phyloP scores from a whole-genome alignment of 2,113 vertebrate genomes.

The Nibea albiflora region DNA sequence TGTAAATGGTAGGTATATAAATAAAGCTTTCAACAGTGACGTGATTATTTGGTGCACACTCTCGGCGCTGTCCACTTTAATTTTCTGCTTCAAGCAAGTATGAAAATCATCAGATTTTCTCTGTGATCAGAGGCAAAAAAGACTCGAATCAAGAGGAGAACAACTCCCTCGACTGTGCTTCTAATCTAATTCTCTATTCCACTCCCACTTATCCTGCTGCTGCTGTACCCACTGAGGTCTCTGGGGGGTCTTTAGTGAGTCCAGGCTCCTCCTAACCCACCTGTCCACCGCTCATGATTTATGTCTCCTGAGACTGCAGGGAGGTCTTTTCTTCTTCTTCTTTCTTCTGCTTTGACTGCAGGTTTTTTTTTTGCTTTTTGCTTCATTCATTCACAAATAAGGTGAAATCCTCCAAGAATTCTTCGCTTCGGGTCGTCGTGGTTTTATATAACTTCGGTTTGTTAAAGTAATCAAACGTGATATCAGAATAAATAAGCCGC shows the following conservation, averaged over 20 bases:
- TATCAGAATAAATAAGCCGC: constrained; percentile 8
- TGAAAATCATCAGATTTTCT: not conserved
- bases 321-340: not conserved
- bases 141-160: not conserved
- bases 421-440: not conserved
- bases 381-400: not conserved
- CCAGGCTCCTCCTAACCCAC: constrained; percentile 67
- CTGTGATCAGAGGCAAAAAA: not conserved
- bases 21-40: not conserved
- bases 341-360: not conserved
- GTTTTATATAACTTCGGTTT: constrained; percentile 15
- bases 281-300: constrained; percentile 70
- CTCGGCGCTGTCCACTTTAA: not conserved
- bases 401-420: not conserved
- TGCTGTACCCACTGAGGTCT: constrained; percentile 46
- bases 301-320: constrained; percentile 52
- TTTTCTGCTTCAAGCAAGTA: not conserved
- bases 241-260: constrained; percentile 68
- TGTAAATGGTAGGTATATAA: not conserved
- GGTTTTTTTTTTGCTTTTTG: not conserved
- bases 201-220: constrained; percentile 65
- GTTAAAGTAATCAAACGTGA: not conserved
- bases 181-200: constrained; percentile 59
- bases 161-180: constrained; percentile 34
- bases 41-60: not conserved